Percentiles rank a stretch among this genome's conserved stretches.
phyloP scores from a whole-genome alignment of 2,797 vertebrate species.

The Lophius americanus region DNA sequence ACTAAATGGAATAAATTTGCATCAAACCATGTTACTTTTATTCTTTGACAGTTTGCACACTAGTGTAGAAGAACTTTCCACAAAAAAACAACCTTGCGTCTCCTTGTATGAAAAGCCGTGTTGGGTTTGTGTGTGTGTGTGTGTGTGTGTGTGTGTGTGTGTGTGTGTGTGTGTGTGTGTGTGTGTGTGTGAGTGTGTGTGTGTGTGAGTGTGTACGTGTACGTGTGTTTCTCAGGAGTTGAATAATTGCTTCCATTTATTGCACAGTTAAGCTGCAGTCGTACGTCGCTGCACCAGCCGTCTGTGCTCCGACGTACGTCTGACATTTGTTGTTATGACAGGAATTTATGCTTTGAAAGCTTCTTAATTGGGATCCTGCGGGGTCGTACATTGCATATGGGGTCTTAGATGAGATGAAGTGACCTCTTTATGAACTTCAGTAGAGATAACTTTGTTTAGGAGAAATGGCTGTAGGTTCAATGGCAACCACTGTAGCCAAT shows the following conservation, averaged over 20 bases:
- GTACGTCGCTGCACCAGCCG: slow-evolving; percentile 18
- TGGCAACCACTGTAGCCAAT: slow-evolving; percentile 70
- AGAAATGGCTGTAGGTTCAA: slow-evolving; percentile 61
- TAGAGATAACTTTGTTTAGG: slow-evolving; percentile 66
- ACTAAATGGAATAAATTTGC: slow-evolving; percentile 63
- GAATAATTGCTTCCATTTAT: slow-evolving; percentile 44
- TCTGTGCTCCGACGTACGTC: slow-evolving; percentile 21
- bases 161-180: neutral
- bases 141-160: neutral
- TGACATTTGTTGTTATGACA: slow-evolving; percentile 61
- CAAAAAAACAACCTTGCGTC: slow-evolving; percentile 35
- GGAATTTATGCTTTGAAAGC: slow-evolving; percentile 53
- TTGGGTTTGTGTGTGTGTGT: slow-evolving; percentile 13
- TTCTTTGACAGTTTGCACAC: slow-evolving; percentile 62
- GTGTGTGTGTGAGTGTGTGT: neutral
- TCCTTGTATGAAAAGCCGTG: slow-evolving; percentile 54
- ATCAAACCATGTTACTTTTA: slow-evolving; percentile 47
- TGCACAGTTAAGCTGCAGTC: slow-evolving; percentile 15
- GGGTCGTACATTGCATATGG: slow-evolving; percentile 25
- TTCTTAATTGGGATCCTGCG: slow-evolving; percentile 53
- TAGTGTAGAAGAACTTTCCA: slow-evolving; percentile 44
- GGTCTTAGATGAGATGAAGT: slow-evolving; percentile 51
- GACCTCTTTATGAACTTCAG: slow-evolving; percentile 70
- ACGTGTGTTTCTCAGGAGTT: neutral
- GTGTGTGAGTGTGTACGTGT: neutral